These are phyloP conservation scores for Microcebus griseorufus DNA, from an alignment of 2,113 vertebrate genomes.

Conservation along the genomic window DNA sequence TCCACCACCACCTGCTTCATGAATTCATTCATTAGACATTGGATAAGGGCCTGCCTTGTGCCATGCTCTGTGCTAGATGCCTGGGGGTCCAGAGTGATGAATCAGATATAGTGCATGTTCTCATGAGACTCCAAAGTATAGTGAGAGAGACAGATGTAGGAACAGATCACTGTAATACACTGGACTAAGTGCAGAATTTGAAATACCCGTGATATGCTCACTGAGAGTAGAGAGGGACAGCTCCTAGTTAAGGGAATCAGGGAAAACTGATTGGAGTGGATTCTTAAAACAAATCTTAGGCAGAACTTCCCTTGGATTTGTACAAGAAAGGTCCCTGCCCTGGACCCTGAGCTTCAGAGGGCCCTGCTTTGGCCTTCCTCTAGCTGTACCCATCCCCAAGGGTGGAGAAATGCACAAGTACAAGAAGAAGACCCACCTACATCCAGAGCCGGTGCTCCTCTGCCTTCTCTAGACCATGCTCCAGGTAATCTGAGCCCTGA, in stretches of 20 bases:
- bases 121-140: not conserved
- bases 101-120: not conserved
- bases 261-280: not conserved
- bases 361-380: not conserved
- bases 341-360: not conserved
- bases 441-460: not conserved
- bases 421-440: not conserved
- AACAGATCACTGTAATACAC: not conserved
- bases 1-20: not conserved
- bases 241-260: not conserved
- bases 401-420: not conserved
- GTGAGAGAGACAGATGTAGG: not conserved
- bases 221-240: not conserved
- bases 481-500: not conserved
- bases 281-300: not conserved
- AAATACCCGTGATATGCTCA: not conserved
- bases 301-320: not conserved
- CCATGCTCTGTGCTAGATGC: not conserved
- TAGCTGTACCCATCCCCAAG: no score
- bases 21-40: constrained; percentile 10
- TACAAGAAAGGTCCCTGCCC: not conserved
- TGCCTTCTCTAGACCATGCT: not conserved
- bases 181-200: not conserved
- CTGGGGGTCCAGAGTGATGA: not conserved
- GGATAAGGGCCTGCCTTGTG: not conserved